Evolutionary conservation across 1,140 invertebrate species (phyloP).

Genomic region (Brachionus manjavacas): DNA sequence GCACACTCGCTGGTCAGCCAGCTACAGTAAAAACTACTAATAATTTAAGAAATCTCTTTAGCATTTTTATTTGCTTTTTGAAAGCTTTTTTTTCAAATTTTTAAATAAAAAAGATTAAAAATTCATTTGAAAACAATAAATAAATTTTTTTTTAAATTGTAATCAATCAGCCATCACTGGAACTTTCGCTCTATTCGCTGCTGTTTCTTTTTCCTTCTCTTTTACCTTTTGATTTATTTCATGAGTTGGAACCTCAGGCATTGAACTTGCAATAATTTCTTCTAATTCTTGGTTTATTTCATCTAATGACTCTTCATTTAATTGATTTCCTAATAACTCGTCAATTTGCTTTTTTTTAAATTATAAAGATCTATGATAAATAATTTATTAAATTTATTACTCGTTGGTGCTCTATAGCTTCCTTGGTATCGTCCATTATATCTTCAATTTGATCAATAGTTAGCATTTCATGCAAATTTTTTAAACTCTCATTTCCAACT

Average conservation of each 20-base stretch:
- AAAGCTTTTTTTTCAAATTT: too few relatives aligned
- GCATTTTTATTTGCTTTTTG: too few relatives aligned
- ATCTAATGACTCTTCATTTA: constrained; percentile 8
- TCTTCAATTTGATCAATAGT: constrained; percentile 40
- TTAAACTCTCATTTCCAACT: constrained; percentile 30
- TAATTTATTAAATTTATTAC: background rate
- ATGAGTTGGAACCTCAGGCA: constrained; percentile 20
- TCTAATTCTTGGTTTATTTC: constrained; percentile 38
- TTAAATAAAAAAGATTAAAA: too few relatives aligned
- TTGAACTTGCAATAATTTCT: background rate
- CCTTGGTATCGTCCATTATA: constrained; percentile 32
- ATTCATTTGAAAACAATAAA: background rate
- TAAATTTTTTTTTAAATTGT: background rate
- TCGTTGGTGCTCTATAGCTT: constrained; percentile 31
- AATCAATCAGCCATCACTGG: background rate
- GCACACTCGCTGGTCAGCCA: too few relatives aligned
- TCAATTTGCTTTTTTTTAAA: constrained; percentile 23
- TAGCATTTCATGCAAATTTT: constrained; percentile 33
- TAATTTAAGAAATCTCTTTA: too few relatives aligned
- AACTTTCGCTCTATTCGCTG: background rate
- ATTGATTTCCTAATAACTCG: constrained; percentile 7
- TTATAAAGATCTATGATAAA: background rate
- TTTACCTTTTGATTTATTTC: background rate
- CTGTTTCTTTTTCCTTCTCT: background rate
- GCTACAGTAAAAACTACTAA: too few relatives aligned